Percentiles rank a stretch among this genome's conserved stretches.
Evolutionary conservation across 2,113 vertebrate genomes (phyloP).

Genomic region (Lynx canadensis): DNA sequence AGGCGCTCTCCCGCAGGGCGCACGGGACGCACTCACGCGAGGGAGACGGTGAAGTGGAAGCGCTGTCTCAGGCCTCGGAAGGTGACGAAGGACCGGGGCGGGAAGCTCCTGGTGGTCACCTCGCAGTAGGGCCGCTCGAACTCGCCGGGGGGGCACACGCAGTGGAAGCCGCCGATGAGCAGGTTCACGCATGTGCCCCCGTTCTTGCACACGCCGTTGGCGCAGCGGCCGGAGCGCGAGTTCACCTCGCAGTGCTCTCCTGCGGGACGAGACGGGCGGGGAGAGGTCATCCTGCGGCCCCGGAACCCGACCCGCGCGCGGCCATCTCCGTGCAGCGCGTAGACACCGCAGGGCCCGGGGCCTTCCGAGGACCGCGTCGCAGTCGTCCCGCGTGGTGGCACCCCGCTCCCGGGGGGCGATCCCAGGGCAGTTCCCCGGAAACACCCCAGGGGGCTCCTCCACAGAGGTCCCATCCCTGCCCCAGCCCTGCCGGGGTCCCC

Average conservation of each 20-base stretch:
- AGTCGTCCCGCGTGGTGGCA: accelerated
- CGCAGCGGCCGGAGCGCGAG: constrained; percentile 85
- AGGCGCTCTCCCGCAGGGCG: neutral
- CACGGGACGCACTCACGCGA: constrained; percentile 82
- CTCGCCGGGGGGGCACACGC: constrained; percentile 85
- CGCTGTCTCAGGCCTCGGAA: constrained; percentile 90
- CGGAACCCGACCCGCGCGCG: accelerated
- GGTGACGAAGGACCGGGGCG: constrained; percentile 88
- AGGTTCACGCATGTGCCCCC: constrained; percentile 90
- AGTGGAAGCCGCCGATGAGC: constrained; percentile 89
- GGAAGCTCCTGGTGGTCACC: constrained; percentile 89
- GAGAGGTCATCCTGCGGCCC: neutral
- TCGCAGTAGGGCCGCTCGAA: constrained; percentile 88
- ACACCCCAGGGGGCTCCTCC: neutral
- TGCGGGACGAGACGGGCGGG: constrained; percentile 14
- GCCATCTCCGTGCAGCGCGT: accelerated
- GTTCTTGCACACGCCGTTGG: constrained; percentile 87
- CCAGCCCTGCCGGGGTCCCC: neutral
- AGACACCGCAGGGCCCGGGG: neutral
- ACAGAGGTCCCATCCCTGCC: neutral
- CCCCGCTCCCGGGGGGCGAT: no score
- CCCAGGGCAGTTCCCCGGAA: no score
- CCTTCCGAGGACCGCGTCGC: neutral
- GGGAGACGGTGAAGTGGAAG: constrained; percentile 89
- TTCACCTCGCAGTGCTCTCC: constrained; percentile 89